Conservation (phyloP, 1,140 invertebrate species). For the Ericerus pela region DNA sequence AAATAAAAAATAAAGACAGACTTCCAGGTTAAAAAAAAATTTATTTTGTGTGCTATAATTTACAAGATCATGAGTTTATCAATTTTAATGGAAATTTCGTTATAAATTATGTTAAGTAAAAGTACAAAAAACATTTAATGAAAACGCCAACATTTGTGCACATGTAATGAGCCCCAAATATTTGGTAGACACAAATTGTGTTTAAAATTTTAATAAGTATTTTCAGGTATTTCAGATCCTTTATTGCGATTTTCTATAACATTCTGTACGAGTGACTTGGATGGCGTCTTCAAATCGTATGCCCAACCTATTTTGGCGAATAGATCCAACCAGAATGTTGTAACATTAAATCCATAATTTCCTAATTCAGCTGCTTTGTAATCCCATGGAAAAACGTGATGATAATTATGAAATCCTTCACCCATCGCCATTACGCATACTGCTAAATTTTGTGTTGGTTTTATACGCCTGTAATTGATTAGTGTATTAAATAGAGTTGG, state of each 20-base stretch:
- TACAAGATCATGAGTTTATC: too few species aligned
- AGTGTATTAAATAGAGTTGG: too few species aligned
- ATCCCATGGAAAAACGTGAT: constrained; percentile 64
- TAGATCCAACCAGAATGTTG: constrained; percentile 47
- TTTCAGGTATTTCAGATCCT: constrained; percentile 35
- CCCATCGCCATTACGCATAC: constrained; percentile 29
- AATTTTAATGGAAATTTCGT: too few species aligned
- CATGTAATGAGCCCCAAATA: too few species aligned
- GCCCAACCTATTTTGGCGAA: constrained; percentile 58
- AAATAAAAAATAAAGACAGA: background rate
- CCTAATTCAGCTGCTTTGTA: constrained; percentile 50
- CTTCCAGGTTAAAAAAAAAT: too few species aligned
- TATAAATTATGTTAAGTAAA: too few species aligned
- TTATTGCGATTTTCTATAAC: constrained; percentile 46
- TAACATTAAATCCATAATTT: constrained; percentile 36
- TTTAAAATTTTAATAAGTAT: background rate
- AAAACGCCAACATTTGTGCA: too few species aligned
- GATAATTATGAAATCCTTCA: constrained; percentile 63
- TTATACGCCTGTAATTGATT: constrained; percentile 25
- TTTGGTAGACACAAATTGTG: too few species aligned
- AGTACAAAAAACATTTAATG: too few species aligned
- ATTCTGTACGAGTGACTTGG: constrained; percentile 43
- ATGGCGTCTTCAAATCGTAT: constrained; percentile 53
- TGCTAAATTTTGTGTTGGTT: constrained; percentile 26
- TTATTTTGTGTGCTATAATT: too few species aligned